Percentiles rank a stretch among this genome's conserved stretches.
These are phyloP conservation scores for Tenthredo mesomela DNA, from an alignment of 2,888 invertebrate genomes.

Conservation along the genomic window DNA sequence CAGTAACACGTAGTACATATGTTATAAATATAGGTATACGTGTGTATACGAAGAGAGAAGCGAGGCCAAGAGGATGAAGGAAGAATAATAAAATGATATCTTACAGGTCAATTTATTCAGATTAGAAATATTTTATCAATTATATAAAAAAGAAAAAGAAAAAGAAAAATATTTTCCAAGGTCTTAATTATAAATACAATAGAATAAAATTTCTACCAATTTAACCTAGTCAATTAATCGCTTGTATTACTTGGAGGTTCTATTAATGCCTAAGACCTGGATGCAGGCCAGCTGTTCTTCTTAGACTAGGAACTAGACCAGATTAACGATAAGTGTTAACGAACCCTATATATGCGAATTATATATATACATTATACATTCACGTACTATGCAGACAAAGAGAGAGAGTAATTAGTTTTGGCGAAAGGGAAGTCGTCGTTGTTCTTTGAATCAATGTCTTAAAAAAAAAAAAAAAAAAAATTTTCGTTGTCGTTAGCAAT, in stretches of 20 bases:
- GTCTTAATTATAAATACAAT: not conserved
- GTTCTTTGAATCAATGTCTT: not conserved
- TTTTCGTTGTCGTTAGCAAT: not conserved
- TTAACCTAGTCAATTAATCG: conserved; percentile 42
- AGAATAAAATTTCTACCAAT: not conserved
- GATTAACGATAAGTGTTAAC: conserved; percentile 41
- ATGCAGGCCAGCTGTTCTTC: conserved; percentile 47
- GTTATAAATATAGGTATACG: not conserved
- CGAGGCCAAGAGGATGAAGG: not conserved
- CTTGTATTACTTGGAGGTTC: conserved; percentile 41
- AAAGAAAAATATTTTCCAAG: not conserved
- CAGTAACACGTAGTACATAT: not conserved
- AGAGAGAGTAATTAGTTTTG: not conserved
- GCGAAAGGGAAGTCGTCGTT: not conserved
- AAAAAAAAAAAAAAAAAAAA: too few relatives aligned
- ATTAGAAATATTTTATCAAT: not conserved
- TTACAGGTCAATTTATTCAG: not conserved
- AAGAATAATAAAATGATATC: not conserved
- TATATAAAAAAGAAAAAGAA: not conserved
- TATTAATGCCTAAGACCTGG: conserved; percentile 51
- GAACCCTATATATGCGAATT: conserved; percentile 23
- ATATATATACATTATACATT: not conserved
- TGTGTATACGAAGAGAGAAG: not conserved
- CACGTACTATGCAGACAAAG: not conserved
- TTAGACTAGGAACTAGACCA: not conserved